Evolutionary conservation across 2,888 invertebrate species (phyloP).

Genomic region (Epirrita christyi): DNA sequence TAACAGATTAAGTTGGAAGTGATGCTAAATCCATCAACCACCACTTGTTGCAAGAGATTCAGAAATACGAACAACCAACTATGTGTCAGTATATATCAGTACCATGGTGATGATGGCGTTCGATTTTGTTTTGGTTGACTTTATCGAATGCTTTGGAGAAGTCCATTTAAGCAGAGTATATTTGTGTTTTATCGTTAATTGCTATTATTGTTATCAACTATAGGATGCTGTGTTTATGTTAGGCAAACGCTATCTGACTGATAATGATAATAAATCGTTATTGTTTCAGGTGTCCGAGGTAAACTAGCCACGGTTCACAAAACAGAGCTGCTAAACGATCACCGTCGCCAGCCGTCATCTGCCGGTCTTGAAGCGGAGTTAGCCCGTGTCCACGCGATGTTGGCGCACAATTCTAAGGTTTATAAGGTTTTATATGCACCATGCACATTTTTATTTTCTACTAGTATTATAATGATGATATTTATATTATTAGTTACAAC

Average conservation of each 20-base stretch:
- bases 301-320: constrained; percentile 66
- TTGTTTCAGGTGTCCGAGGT: constrained; percentile 65
- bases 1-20: too few relatives aligned
- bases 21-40: too few relatives aligned
- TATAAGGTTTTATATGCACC: constrained; percentile 85
- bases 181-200: too few relatives aligned
- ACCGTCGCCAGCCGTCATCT: constrained; percentile 26
- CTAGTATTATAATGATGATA: constrained; percentile 45
- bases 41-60: too few relatives aligned
- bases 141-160: not conserved
- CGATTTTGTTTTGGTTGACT: not conserved
- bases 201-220: too few relatives aligned
- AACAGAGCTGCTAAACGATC: constrained; percentile 42
- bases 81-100: too few relatives aligned
- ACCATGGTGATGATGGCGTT: too few relatives aligned
- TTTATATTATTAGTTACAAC: constrained; percentile 12
- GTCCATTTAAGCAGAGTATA: not conserved
- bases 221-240: too few relatives aligned
- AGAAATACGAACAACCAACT: too few relatives aligned
- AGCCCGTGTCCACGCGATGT: constrained; percentile 92
- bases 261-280: too few relatives aligned
- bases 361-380: constrained; percentile 89
- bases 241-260: too few relatives aligned
- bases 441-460: constrained; percentile 74
- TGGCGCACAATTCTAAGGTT: constrained; percentile 97